phyloP scores from a whole-genome alignment of 2,888 invertebrate species.

The Maniola hyperantus region DNA sequence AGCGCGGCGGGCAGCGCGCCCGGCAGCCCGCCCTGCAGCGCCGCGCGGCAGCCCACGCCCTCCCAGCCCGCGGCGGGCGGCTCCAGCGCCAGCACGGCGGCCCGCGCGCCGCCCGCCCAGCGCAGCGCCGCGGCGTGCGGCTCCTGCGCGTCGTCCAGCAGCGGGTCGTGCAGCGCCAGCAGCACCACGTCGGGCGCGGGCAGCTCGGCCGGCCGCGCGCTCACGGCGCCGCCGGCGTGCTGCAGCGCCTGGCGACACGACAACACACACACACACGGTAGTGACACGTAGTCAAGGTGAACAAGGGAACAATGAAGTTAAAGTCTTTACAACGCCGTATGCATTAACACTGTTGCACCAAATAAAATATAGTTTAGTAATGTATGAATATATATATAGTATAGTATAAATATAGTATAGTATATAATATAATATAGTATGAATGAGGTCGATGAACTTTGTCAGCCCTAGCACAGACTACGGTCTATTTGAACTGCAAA shows the following conservation, averaged over 20 bases:
- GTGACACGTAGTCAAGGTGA: too few species aligned
- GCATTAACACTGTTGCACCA: too few species aligned
- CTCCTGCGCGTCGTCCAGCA: conserved; percentile 37
- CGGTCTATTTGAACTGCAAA: too few species aligned
- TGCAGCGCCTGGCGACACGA: conserved; percentile 32
- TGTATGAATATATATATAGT: too few species aligned
- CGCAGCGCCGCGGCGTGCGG: conserved; percentile 77
- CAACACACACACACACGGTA: conserved; percentile 50
- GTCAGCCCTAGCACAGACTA: too few species aligned
- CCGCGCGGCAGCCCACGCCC: conserved; percentile 46
- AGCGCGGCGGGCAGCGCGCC: conserved; percentile 52
- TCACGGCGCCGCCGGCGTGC: conserved; percentile 36
- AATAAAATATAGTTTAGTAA: too few species aligned
- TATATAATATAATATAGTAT: too few species aligned
- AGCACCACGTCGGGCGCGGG: conserved; percentile 57
- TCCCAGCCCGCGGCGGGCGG: conserved; percentile 58
- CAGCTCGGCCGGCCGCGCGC: conserved; percentile 41
- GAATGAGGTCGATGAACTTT: too few species aligned
- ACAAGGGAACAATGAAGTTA: too few species aligned
- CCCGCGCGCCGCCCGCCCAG: conserved; percentile 76
- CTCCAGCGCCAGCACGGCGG: conserved; percentile 62
- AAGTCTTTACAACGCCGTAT: too few species aligned
- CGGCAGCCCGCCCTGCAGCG: conserved; percentile 40
- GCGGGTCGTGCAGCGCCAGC: conserved; percentile 58
- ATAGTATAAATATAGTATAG: too few species aligned